Base-by-base conservation (phyloP, 2,113 vertebrate species). In the Meles meles region DNA sequence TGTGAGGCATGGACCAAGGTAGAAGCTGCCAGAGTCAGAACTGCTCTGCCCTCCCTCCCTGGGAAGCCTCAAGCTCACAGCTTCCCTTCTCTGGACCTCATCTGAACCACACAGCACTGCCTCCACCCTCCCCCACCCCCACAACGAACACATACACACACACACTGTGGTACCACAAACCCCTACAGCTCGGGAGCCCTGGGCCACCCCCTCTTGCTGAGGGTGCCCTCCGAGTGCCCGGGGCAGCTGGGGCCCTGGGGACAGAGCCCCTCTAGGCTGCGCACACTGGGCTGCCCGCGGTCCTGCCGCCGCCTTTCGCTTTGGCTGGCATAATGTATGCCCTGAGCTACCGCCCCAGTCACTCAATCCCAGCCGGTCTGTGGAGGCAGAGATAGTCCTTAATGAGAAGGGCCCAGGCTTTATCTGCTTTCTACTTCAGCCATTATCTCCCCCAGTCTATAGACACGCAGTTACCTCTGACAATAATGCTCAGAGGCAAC, bases 361-460 rank as follows among this genome's bases (percentile, higher is more conserved):
- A 99, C 99, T 99, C 99, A 99, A 99, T 99, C 99, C 99, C 99
- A 98, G 99, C 99, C 99, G 98, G 99, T 99, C 99, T 99, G 99
- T 99, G 99, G 99, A 99, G 99, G 99, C 99, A 99, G 98, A 99
- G 99, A 99, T 99, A 99, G 99, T 99, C 99, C 99, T 99, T 99
- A 99, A 99, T 99, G 99, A 99, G 99, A 99, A 99, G 99, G 99
- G 99, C 99, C 99, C 98, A 96, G 98, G 98, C 99, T 99, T 99
- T 99, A 99, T 99, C 99, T 99, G 99, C 99, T 99, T 99, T 99
- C 99, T 99, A 99, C 99, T 99, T 99, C 99, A 99, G 99, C 99
- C 99, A 99, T 99, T 99, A 99, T 99, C 99, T 99, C 99, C 98
- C 99, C 99, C 99, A 99, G 99, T 99, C 99, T 99, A 99, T 99